A percentile compares a stretch with the other conserved stretches of the same genome.
Evolutionary conservation across 2,113 vertebrate species (phyloP).

Genomic region (Laticauda laticaudata): DNA sequence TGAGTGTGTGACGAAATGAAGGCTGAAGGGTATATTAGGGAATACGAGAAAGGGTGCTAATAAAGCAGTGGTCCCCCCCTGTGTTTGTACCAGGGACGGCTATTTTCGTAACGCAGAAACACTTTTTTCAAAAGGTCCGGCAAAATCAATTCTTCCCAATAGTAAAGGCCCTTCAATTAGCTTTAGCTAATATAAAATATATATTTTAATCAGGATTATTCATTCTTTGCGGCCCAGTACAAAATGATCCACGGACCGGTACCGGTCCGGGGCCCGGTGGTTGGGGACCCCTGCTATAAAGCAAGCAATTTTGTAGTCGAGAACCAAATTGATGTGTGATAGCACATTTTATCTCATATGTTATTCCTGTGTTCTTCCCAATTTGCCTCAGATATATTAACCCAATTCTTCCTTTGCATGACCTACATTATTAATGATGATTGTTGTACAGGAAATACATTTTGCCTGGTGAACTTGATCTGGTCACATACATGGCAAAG

Average conservation of each 20-base stretch:
- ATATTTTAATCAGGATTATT: no score
- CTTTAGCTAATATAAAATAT: no score
- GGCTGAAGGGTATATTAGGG: not conserved
- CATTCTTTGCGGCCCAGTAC: no score
- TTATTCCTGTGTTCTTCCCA: not conserved
- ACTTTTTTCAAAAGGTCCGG: no score
- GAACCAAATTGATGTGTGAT: not conserved
- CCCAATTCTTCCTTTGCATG: not conserved
- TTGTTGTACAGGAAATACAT: not conserved
- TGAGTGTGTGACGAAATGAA: not conserved
- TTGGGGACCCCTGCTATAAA: not conserved
- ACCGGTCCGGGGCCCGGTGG: no score
- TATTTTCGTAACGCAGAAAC: no score
- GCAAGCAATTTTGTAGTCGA: not conserved
- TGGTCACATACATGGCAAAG: not conserved
- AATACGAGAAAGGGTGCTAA: not conserved
- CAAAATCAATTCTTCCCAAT: no score
- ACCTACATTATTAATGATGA: slow-evolving; percentile 10
- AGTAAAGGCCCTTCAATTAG: no score
- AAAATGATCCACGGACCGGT: no score
- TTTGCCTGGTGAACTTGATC: not conserved
- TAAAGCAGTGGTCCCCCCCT: not conserved
- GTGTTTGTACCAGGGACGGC: no score
- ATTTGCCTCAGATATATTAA: not conserved
- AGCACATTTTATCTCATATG: not conserved